These are phyloP conservation scores for Acanthaster planci DNA, from an alignment of 35 echinoderm and acorn worm species.

Conservation along the genomic window DNA sequence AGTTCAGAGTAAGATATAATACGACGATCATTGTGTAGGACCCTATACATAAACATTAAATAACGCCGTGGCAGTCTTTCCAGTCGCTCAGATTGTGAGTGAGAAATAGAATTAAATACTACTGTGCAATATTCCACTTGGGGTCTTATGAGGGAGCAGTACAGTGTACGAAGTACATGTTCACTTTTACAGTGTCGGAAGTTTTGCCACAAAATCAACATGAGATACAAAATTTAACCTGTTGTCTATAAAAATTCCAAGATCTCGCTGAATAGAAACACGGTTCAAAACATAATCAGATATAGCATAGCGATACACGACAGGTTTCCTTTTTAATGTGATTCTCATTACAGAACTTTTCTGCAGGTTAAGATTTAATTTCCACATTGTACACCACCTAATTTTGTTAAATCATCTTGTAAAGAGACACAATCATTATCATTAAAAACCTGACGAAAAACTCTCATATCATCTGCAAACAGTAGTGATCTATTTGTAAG, in stretches of 20 bases:
- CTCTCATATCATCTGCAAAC: too few species aligned
- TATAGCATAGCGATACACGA: neutral
- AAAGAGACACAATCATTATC: too few species aligned
- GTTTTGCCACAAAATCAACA: neutral
- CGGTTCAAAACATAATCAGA: neutral
- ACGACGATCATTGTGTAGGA: neutral
- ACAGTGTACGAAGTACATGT: neutral
- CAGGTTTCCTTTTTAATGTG: neutral
- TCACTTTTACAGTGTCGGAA: conserved; percentile 12
- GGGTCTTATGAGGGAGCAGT: neutral
- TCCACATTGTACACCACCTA: neutral
- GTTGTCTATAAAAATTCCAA: neutral
- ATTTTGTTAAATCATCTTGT: neutral
- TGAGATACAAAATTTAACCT: neutral
- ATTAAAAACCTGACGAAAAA: too few species aligned
- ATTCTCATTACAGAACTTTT: conserved; percentile 3
- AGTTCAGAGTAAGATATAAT: too few species aligned
- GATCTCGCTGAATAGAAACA: neutral
- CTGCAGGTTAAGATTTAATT: neutral
- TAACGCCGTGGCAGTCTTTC: neutral
- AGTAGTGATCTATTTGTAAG: too few species aligned
- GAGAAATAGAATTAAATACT: conserved; percentile 5
- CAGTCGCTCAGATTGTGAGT: conserved; percentile 6
- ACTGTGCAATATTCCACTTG: conserved; percentile 6
- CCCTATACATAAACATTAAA: conserved; percentile 1